phyloP scores from a whole-genome alignment of 2,113 vertebrate species.

The Myanophis thanlyinensis region DNA sequence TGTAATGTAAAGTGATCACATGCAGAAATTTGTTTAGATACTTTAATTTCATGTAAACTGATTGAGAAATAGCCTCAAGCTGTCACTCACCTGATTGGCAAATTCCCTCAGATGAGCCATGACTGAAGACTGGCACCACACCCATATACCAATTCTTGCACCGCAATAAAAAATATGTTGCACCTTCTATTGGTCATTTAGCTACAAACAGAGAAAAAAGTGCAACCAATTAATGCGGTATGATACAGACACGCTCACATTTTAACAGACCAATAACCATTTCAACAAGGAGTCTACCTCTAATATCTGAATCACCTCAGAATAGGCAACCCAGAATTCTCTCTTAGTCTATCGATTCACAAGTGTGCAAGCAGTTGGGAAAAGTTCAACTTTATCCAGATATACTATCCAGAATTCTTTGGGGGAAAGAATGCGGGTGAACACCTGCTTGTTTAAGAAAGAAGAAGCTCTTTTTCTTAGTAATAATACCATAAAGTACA shows the following conservation, averaged over 20 bases:
- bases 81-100: conserved; percentile 68
- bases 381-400: background rate
- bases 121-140: conserved; percentile 35
- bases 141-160: background rate
- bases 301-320: background rate
- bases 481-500: background rate
- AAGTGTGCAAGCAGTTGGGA: no score
- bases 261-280: background rate
- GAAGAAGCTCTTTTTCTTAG: background rate
- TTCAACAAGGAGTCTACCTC: background rate
- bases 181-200: conserved; percentile 32
- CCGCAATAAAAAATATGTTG: accelerated
- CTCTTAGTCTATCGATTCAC: background rate
- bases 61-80: background rate
- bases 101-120: conserved; percentile 76
- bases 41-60: background rate
- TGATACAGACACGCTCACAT: background rate
- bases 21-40: background rate
- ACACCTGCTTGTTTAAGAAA: background rate
- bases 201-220: background rate
- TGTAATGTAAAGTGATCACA: background rate
- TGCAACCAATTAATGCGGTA: background rate
- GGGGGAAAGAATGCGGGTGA: background rate
- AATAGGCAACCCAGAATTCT: background rate
- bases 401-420: background rate